Percentiles rank a stretch among this genome's conserved stretches.
Conservation (phyloP, 1,140 invertebrate species). For the Trachymyrmex cornetzi region DNA sequence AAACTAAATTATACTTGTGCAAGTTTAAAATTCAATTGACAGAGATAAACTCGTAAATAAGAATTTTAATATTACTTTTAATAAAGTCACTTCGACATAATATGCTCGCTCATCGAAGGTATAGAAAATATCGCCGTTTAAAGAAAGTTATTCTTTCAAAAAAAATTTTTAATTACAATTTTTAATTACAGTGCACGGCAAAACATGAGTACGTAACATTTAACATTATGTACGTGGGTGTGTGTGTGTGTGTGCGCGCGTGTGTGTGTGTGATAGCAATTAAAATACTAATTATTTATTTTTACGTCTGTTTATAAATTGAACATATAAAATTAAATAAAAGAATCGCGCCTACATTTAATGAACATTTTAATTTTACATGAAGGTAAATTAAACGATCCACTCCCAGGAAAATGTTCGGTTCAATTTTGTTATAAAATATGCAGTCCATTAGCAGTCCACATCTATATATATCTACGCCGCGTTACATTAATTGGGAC, state of each 20-base stretch:
- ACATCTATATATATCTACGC: background rate
- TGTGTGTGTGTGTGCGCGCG: no score
- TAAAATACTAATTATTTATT: slow-evolving; percentile 4
- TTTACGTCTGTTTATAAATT: background rate
- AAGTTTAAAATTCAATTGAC: background rate
- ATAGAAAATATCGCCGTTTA: background rate
- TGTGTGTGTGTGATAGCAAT: background rate
- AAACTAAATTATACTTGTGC: background rate
- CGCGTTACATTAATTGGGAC: background rate
- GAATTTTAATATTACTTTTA: background rate
- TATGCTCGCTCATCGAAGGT: background rate
- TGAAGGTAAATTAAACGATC: background rate
- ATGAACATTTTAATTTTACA: background rate
- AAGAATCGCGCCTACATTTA: background rate
- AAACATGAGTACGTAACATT: background rate
- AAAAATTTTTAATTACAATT: background rate
- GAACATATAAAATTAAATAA: slow-evolving; percentile 15
- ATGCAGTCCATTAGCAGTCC: background rate
- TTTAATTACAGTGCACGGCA: background rate
- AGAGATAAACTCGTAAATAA: background rate
- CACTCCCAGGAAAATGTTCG: background rate
- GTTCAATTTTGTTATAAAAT: background rate
- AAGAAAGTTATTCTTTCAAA: background rate
- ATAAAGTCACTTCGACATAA: background rate
- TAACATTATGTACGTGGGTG: background rate